These are phyloP conservation scores for Atopsyche davidsoni DNA, from an alignment of 1,140 invertebrate genomes.

Conservation along the genomic window DNA sequence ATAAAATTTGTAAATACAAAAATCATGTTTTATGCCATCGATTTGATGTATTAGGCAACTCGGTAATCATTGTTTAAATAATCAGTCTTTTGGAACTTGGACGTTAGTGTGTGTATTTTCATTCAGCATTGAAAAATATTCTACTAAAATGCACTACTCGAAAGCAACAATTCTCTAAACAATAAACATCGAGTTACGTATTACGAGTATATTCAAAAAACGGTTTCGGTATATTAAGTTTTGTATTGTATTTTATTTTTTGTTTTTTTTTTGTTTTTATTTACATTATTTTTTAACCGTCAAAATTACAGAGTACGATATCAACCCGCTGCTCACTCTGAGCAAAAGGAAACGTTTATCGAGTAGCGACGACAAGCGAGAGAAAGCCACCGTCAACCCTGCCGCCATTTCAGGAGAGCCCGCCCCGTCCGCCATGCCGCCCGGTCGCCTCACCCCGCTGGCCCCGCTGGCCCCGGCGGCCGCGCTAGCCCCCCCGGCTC, in stretches of 20 bases:
- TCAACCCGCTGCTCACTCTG: conserved; percentile 68
- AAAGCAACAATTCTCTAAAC: too few species aligned
- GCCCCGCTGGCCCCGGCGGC: conserved; percentile 25
- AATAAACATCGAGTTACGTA: too few species aligned
- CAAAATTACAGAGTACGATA: conserved; percentile 68
- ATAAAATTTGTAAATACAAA: too few species aligned
- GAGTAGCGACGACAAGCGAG: conserved; percentile 52
- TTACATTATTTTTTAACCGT: conserved; percentile 21
- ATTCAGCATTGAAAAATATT: too few species aligned
- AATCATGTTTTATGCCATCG: too few species aligned
- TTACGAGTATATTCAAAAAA: too few species aligned
- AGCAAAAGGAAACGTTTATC: conserved; percentile 67
- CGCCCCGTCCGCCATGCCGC: conserved; percentile 19
- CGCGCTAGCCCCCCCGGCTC: conserved; percentile 27
- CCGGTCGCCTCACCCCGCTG: conserved; percentile 18
- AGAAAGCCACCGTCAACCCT: conserved; percentile 27
- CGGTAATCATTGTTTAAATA: too few species aligned
- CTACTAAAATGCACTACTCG: too few species aligned
- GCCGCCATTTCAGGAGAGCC: conserved; percentile 21
- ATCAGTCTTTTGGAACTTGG: too few species aligned
- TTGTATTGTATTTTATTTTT: background rate
- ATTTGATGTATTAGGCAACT: too few species aligned
- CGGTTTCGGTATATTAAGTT: too few species aligned
- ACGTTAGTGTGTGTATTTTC: too few species aligned
- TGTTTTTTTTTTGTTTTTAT: conserved; percentile 9